These are phyloP conservation scores for Acanthis flammea DNA, from an alignment of 2,797 vertebrate genomes.

Conservation along the genomic window DNA sequence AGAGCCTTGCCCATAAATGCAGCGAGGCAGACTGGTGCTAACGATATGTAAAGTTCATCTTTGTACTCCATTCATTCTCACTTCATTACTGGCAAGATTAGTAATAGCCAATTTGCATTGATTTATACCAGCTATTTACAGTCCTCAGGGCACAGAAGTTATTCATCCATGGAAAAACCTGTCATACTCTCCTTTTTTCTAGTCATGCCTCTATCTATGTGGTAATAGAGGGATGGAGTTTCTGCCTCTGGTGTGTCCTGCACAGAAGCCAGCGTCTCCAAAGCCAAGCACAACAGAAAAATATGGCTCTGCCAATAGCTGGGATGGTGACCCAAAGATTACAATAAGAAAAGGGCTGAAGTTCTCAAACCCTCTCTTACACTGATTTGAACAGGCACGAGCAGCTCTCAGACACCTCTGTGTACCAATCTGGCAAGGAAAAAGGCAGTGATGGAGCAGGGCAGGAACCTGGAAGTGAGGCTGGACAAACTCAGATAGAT, in stretches of 20 bases:
- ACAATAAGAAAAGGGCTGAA: background rate
- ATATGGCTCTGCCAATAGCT: background rate
- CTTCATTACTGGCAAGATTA: constrained; percentile 7
- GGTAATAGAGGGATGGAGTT: background rate
- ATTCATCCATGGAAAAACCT: background rate
- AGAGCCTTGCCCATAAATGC: background rate
- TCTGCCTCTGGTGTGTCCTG: background rate
- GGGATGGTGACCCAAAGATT: background rate
- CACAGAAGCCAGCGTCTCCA: background rate
- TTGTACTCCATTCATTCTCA: background rate
- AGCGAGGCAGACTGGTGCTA: background rate
- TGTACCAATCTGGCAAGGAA: background rate
- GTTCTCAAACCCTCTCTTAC: background rate
- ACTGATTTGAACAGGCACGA: background rate
- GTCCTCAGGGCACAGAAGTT: constrained; percentile 1
- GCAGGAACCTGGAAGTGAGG: rapidly evolving
- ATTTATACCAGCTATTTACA: constrained; percentile 1
- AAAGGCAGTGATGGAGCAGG: background rate
- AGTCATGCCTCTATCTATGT: background rate
- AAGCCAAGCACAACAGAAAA: background rate
- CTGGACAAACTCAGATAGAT: rapidly evolving
- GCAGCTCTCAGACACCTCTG: background rate
- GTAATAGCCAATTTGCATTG: background rate
- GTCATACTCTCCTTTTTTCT: background rate
- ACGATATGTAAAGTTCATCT: background rate